A percentile compares a stretch with the other conserved stretches of the same genome.
phyloP scores from a whole-genome alignment of 64 coral and sea anemone genomes.

The Trachythela sp. region DNA sequence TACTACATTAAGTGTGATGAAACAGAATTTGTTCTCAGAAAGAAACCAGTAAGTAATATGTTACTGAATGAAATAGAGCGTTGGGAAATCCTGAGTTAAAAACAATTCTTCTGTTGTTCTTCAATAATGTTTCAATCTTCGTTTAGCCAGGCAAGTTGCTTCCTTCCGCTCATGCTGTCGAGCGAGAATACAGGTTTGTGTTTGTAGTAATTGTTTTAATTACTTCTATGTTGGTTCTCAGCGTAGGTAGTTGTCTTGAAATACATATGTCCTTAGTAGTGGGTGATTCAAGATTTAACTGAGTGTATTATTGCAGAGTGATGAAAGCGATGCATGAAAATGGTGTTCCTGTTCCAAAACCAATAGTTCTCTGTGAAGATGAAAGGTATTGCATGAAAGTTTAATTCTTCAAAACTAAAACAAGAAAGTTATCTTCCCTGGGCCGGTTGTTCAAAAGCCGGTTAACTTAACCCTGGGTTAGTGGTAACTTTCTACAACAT shows the following conservation, averaged over 20 bases:
- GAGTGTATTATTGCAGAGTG: conserved; percentile 34
- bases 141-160: conserved; percentile 84
- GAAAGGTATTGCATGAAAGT: conserved; percentile 50
- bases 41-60: conserved; percentile 78
- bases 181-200: conserved; percentile 76
- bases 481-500: too few relatives aligned
- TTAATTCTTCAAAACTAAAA: too few relatives aligned
- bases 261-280: too few relatives aligned
- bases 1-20: conserved; percentile 91
- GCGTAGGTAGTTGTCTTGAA: too few relatives aligned
- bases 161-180: conserved; percentile 94
- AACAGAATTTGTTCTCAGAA: conserved; percentile 73
- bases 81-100: not conserved
- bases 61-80: not conserved
- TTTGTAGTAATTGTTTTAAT: not conserved
- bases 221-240: too few relatives aligned
- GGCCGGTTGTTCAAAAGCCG: too few relatives aligned
- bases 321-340: conserved; percentile 76
- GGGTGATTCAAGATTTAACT: too few relatives aligned
- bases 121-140: not conserved
- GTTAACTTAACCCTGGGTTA: too few relatives aligned
- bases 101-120: too few relatives aligned
- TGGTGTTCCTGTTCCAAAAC: conserved; percentile 86
- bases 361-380: conserved; percentile 76
- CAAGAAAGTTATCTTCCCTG: too few relatives aligned